Conservation (phyloP, 2,797 vertebrate species). For the Lindbergichthys nudifrons region DNA sequence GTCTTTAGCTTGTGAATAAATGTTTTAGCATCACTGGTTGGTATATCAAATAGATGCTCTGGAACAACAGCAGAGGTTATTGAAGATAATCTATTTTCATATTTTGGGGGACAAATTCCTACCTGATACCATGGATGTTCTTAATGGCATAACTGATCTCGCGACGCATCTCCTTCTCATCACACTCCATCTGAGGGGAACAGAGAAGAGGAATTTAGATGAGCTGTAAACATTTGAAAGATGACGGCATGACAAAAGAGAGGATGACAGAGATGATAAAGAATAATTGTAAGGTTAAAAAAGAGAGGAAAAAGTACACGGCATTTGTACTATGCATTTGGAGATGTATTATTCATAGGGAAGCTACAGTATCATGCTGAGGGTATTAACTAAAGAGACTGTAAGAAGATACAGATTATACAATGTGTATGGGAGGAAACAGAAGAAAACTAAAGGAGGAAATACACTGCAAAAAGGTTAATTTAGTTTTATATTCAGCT, state of each 20-base stretch:
- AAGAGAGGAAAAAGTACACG: not conserved
- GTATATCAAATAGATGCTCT: not conserved
- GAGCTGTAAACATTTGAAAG: not conserved
- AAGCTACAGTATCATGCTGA: conserved; percentile 18
- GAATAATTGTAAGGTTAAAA: not conserved
- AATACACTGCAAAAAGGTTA: not conserved
- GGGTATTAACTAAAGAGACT: conserved; percentile 15
- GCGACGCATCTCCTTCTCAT: conserved; percentile 95
- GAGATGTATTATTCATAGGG: conserved; percentile 12
- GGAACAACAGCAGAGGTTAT: not conserved
- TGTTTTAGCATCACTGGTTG: not conserved
- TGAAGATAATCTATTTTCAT: not conserved
- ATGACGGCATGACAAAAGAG: not conserved
- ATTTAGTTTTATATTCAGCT: conserved; percentile 8
- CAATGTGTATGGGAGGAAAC: not conserved
- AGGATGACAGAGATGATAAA: not conserved
- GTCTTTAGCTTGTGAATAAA: conserved; percentile 3
- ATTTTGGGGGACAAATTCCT: not conserved
- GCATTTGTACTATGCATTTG: not conserved
- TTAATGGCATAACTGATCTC: conserved; percentile 99
- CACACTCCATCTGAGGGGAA: conserved; percentile 92
- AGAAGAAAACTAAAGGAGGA: not conserved
- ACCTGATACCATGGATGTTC: conserved; percentile 98
- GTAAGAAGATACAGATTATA: not conserved
- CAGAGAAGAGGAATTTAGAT: conserved; percentile 6